phyloP scores from a whole-genome alignment of 2,113 vertebrate genomes.

The Alaudala cheleensis region DNA sequence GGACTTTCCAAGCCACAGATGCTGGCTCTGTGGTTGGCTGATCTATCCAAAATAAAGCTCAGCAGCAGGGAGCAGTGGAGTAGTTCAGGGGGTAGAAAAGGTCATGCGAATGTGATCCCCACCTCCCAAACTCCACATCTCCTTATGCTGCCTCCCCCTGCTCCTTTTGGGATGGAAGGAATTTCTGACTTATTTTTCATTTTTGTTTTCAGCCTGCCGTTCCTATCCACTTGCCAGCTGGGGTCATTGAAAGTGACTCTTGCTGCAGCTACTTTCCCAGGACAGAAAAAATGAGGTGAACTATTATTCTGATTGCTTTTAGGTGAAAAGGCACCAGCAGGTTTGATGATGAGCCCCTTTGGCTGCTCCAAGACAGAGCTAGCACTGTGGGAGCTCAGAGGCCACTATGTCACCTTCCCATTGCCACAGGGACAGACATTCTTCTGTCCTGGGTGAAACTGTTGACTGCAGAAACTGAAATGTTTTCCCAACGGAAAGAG shows the following conservation, averaged over 20 bases:
- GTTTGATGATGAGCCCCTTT: neutral
- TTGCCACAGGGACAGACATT: neutral
- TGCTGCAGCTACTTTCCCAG: neutral
- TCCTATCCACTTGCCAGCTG: neutral
- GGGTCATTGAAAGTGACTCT: neutral
- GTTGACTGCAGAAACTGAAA: neutral
- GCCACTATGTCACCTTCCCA: neutral
- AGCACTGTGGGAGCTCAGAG: neutral
- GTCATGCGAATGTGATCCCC: slow-evolving; percentile 24
- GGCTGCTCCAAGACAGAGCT: neutral
- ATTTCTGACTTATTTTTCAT: neutral
- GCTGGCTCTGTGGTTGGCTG: slow-evolving; percentile 36
- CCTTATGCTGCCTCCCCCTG: neutral
- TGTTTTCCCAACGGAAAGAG: neutral
- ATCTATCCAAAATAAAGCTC: slow-evolving; percentile 52
- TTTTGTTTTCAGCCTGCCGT: slow-evolving; percentile 2
- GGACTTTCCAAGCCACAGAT: slow-evolving; percentile 45
- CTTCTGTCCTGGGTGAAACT: neutral
- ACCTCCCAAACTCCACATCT: neutral
- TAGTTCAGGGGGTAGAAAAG: slow-evolving; percentile 39
- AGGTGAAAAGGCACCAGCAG: neutral
- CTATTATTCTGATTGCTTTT: neutral
- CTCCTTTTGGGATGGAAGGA: neutral
- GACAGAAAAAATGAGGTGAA: neutral
- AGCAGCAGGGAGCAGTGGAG: slow-evolving; percentile 40